phyloP scores from a whole-genome alignment of 2,888 invertebrate genomes.

The Tenthredo amoena region DNA sequence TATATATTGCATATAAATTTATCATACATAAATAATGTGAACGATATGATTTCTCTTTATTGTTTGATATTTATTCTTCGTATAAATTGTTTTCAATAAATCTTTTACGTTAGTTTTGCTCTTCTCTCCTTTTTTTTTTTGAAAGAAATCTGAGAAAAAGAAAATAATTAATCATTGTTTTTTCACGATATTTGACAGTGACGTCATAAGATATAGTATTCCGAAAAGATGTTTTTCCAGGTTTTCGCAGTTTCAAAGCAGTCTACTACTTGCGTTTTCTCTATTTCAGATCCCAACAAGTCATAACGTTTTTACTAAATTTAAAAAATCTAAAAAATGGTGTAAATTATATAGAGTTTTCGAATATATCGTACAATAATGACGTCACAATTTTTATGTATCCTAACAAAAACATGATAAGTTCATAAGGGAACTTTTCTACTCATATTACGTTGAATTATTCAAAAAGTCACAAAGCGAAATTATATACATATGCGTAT shows the following conservation, averaged over 20 bases:
- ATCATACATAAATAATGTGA: neutral
- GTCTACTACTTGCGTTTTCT: neutral
- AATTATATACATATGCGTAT: too few species aligned
- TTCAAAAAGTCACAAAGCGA: too few species aligned
- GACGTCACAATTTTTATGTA: too few species aligned
- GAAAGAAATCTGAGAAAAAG: neutral
- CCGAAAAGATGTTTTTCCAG: too few species aligned
- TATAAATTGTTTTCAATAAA: neutral
- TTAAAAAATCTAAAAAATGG: too few species aligned
- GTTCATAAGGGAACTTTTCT: too few species aligned
- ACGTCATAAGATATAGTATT: too few species aligned
- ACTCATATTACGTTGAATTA: too few species aligned
- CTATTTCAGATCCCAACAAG: neutral
- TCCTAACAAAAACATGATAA: too few species aligned
- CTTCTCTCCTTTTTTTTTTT: neutral
- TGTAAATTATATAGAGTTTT: too few species aligned
- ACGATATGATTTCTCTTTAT: neutral
- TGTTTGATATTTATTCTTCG: neutral
- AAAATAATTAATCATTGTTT: neutral
- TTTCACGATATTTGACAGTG: neutral
- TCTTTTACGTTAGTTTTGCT: neutral
- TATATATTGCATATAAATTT: too few species aligned
- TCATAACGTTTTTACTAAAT: neutral
- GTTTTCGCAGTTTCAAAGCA: neutral
- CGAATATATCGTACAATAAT: too few species aligned